Conservation (phyloP, 2,888 invertebrate species). For the Heliconius ethilla region DNA sequence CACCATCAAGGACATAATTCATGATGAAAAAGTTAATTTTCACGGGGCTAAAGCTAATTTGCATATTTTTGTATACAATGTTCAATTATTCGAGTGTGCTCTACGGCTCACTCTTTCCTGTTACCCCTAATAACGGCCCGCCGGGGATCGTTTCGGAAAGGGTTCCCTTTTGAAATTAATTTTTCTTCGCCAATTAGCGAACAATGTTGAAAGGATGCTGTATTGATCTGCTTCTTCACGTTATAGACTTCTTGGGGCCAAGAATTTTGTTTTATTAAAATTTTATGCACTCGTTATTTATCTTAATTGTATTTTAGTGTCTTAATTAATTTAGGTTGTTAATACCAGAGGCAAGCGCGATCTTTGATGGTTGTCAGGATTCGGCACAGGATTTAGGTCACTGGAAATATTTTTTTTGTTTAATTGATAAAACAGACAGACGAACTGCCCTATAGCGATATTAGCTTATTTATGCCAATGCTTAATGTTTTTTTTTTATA, state of each 20-base stretch:
- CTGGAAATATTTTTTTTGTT: not conserved
- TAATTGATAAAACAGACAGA: not conserved
- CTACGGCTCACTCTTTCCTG: slow-evolving; percentile 64
- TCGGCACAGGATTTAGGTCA: not conserved
- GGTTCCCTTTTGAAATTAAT: slow-evolving; percentile 79
- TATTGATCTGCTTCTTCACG: slow-evolving; percentile 60
- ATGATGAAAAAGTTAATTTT: slow-evolving; percentile 82
- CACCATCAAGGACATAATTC: slow-evolving; percentile 78
- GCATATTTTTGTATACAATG: slow-evolving; percentile 76
- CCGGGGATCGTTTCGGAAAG: slow-evolving; percentile 66
- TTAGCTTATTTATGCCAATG: not conserved
- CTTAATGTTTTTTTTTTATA: not conserved
- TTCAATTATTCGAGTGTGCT: slow-evolving; percentile 75
- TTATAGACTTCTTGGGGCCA: slow-evolving; percentile 38
- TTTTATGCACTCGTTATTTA: slow-evolving; percentile 27
- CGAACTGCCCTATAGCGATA: not conserved
- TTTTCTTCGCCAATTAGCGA: slow-evolving; percentile 79
- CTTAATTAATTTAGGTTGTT: slow-evolving; percentile 28
- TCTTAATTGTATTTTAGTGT: slow-evolving; percentile 26
- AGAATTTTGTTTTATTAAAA: slow-evolving; percentile 39
- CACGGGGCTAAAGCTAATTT: slow-evolving; percentile 71
- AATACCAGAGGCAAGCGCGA: slow-evolving; percentile 1
- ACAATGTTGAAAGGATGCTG: slow-evolving; percentile 61
- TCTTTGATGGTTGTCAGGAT: not conserved
- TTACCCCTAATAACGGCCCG: slow-evolving; percentile 65